These are phyloP conservation scores for Karalla daura DNA, from an alignment of 2,797 vertebrate genomes.

Conservation along the genomic window DNA sequence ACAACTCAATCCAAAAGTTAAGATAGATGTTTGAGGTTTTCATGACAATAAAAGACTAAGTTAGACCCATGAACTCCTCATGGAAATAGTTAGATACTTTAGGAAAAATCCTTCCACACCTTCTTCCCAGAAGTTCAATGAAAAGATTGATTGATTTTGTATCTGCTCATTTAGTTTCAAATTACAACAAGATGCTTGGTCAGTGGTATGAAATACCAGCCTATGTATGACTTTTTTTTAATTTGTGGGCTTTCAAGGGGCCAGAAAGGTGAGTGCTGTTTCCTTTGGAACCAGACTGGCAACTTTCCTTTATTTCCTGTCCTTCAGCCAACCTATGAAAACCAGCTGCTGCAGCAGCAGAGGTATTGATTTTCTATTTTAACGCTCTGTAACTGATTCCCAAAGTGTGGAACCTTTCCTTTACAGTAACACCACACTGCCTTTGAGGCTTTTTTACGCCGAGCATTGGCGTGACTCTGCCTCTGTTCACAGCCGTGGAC, in stretches of 20 bases:
- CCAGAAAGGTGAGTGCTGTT: not conserved
- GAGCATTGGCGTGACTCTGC: slow-evolving; percentile 7
- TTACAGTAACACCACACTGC: not conserved
- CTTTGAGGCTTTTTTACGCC: not conserved
- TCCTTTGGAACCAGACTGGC: not conserved
- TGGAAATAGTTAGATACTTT: not conserved
- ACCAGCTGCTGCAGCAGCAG: not conserved
- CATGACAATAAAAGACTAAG: too few relatives aligned
- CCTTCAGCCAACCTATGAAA: not conserved
- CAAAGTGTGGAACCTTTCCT: not conserved
- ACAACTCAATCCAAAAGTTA: not conserved
- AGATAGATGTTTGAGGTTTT: not conserved
- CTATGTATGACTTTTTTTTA: too few relatives aligned
- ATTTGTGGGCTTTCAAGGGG: not conserved
- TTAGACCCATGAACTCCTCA: too few relatives aligned
- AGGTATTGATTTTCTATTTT: not conserved
- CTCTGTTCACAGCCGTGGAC: slow-evolving; percentile 18
- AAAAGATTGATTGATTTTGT: too few relatives aligned
- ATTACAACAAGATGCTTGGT: not conserved
- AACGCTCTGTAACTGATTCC: not conserved
- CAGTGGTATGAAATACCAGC: too few relatives aligned
- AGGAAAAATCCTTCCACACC: too few relatives aligned
- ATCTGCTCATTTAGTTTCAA: too few relatives aligned
- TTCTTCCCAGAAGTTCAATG: too few relatives aligned
- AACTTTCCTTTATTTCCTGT: not conserved